A percentile compares a stretch with the other conserved stretches of the same genome.
These are phyloP conservation scores for Tragopan temminckii DNA, from an alignment of 2,797 vertebrate genomes.

Conservation along the genomic window DNA sequence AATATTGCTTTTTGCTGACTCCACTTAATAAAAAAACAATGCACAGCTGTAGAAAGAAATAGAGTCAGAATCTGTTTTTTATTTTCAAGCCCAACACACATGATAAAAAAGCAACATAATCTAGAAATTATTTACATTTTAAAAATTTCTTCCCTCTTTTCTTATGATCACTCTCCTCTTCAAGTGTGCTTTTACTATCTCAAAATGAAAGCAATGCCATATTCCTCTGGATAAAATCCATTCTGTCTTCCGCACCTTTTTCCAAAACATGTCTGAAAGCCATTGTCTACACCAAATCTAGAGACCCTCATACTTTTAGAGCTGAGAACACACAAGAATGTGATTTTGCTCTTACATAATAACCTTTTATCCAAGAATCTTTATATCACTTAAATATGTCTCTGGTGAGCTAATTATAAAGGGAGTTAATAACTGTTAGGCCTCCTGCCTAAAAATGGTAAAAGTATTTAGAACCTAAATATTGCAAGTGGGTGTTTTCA, in stretches of 20 bases:
- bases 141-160: neutral
- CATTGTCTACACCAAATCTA: neutral
- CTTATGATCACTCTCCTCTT: neutral
- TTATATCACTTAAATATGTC: constrained; percentile 37
- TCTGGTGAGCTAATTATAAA: constrained; percentile 47
- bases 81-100: constrained; percentile 56
- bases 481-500: neutral
- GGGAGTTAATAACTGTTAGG: constrained; percentile 33
- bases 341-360: neutral
- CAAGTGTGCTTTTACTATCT: neutral
- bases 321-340: neutral
- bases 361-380: neutral
- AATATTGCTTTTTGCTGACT: constrained; percentile 73
- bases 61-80: constrained; percentile 30
- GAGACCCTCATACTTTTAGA: neutral
- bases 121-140: constrained; percentile 50
- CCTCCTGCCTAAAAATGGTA: constrained; percentile 20
- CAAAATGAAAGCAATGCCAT: neutral
- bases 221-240: neutral
- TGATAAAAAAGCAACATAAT: constrained; percentile 40
- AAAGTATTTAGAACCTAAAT: constrained; percentile 45
- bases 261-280: neutral
- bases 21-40: constrained; percentile 61
- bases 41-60: constrained; percentile 60
- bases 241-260: neutral